Evolutionary conservation across 2,888 invertebrate genomes (phyloP).

Genomic region (Pollenia amentaria): DNA sequence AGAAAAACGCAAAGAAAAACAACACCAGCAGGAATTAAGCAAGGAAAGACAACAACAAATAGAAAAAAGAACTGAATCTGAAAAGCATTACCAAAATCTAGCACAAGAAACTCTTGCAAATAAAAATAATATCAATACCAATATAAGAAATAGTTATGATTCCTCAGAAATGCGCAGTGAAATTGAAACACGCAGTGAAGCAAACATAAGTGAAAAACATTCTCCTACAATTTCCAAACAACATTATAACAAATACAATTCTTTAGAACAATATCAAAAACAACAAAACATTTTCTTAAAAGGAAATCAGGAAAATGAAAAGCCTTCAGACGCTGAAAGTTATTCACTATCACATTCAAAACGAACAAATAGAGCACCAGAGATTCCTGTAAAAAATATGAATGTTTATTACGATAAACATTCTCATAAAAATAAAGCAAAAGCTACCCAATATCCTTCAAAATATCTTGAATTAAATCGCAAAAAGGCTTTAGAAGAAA

Average conservation of each 20-base stretch:
- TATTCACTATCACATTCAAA: neutral
- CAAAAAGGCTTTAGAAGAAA: neutral
- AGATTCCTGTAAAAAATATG: neutral
- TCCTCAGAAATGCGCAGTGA: neutral
- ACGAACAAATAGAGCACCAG: neutral
- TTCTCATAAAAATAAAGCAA: conserved; percentile 8
- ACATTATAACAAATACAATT: neutral
- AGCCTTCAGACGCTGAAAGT: conserved; percentile 6
- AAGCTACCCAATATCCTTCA: neutral
- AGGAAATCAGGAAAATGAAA: neutral
- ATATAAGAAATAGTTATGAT: neutral
- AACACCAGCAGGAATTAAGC: neutral
- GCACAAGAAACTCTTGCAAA: neutral
- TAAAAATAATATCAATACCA: neutral
- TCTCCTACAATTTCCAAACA: neutral
- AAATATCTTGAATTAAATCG: no score
- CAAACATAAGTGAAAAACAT: neutral
- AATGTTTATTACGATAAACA: neutral
- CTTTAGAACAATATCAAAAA: conserved; percentile 37
- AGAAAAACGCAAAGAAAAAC: conserved; percentile 55
- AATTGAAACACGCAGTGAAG: neutral
- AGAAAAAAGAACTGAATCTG: no score
- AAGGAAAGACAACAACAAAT: neutral
- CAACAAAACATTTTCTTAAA: neutral
- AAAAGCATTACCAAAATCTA: neutral